phyloP scores from a whole-genome alignment of 2,797 vertebrate genomes.

The Carduelis carduelis region DNA sequence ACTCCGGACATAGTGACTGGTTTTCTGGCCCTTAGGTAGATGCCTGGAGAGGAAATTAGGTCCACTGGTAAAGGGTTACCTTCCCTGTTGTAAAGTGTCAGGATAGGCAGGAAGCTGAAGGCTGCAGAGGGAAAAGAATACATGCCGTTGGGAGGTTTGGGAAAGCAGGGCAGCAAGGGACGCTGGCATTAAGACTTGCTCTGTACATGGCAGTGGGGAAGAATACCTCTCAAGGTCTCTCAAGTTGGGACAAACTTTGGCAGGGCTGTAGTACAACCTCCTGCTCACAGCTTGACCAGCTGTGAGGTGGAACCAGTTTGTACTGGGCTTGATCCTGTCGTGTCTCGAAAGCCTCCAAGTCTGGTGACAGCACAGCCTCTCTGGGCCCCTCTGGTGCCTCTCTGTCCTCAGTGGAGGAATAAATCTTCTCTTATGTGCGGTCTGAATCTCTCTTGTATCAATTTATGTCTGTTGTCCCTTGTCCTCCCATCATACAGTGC shows the following conservation, averaged over 20 bases:
- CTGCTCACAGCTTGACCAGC: not conserved
- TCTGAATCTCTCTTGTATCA: not conserved
- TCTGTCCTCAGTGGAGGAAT: not conserved
- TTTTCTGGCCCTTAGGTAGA: not conserved
- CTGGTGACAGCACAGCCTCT: not conserved
- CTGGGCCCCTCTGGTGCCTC: not conserved
- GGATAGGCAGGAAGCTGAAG: not conserved
- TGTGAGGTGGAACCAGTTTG: not conserved
- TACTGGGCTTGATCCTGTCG: rapidly evolving
- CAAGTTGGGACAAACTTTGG: not conserved
- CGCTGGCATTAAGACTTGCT: rapidly evolving
- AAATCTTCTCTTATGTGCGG: not conserved
- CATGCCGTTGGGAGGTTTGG: not conserved
- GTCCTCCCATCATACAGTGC: not conserved
- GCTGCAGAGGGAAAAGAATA: not conserved
- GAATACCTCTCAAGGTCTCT: not conserved
- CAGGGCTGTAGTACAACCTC: not conserved
- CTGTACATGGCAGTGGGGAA: rapidly evolving
- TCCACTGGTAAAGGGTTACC: not conserved
- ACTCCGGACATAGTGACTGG: not conserved
- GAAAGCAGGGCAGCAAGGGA: not conserved
- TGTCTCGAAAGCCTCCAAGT: not conserved
- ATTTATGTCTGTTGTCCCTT: not conserved
- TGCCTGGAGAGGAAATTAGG: not conserved
- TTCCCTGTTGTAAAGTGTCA: not conserved